Evolutionary conservation across 2,113 vertebrate genomes (phyloP).

Genomic region (Carassius carassius): DNA sequence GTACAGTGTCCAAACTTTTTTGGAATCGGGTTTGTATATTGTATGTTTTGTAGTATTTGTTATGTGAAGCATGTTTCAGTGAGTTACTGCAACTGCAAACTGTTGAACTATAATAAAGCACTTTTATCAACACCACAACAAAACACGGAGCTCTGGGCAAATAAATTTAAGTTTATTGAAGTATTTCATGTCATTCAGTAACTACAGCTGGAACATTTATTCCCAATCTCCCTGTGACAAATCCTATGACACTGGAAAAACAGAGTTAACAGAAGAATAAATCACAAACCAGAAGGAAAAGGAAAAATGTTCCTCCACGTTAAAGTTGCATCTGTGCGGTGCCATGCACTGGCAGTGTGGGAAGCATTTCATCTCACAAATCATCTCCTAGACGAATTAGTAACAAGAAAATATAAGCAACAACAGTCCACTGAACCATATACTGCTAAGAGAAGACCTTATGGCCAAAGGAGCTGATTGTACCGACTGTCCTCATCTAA

Average conservation of each 20-base stretch:
- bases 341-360: slow-evolving; percentile 14
- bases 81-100: neutral
- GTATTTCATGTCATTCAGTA: slow-evolving; percentile 57
- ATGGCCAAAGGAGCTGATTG: slow-evolving; percentile 1
- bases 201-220: slow-evolving; percentile 57
- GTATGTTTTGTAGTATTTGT: too few species aligned
- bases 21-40: too few species aligned
- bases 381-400: neutral
- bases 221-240: slow-evolving; percentile 42
- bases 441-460: neutral
- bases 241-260: slow-evolving; percentile 32
- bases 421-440: neutral
- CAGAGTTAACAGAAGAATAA: slow-evolving; percentile 32
- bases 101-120: too few species aligned
- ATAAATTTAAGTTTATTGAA: slow-evolving; percentile 62
- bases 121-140: neutral
- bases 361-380: neutral
- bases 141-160: slow-evolving; percentile 63
- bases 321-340: neutral
- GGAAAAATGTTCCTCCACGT: slow-evolving; percentile 16
- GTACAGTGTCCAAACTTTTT: too few species aligned
- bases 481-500: slow-evolving; percentile 2
- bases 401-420: slow-evolving; percentile 2
- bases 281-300: neutral
- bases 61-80: neutral